These are phyloP conservation scores for Polypterus senegalus DNA, from an alignment of 2,113 vertebrate species.

Conservation along the genomic window DNA sequence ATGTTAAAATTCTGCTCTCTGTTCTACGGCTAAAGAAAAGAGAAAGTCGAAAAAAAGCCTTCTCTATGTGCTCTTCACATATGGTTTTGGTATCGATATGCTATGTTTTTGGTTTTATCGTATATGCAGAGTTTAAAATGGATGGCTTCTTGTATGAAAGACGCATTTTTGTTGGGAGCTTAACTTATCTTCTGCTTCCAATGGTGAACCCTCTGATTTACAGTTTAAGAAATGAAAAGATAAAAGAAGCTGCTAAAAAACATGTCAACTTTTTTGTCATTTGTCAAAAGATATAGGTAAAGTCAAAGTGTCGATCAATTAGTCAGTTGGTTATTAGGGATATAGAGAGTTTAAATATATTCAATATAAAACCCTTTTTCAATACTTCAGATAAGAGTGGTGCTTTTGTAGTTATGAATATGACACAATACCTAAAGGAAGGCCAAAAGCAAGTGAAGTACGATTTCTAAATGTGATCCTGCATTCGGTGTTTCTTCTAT, in stretches of 20 bases:
- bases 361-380: too few species aligned
- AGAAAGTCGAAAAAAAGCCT: neutral
- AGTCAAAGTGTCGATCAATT: too few species aligned
- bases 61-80: neutral
- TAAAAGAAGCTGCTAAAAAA: neutral
- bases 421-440: too few species aligned
- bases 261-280: neutral
- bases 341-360: too few species aligned
- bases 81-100: neutral
- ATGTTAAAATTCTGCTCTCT: neutral
- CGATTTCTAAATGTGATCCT: too few species aligned
- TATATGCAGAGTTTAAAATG: neutral
- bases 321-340: too few species aligned
- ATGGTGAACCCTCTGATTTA: neutral
- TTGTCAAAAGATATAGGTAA: too few species aligned
- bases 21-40: neutral
- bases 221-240: neutral
- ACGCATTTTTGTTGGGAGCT: neutral
- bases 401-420: too few species aligned
- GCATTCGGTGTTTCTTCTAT: too few species aligned
- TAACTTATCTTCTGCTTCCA: neutral
- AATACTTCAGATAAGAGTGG: too few species aligned
- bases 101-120: neutral
- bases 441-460: too few species aligned
- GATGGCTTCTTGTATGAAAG: neutral